Evolutionary conservation across 2,888 invertebrate species (phyloP), one percentile per base, ranked within the genome.

Genomic region (Stenotaenia linearis): DNA sequence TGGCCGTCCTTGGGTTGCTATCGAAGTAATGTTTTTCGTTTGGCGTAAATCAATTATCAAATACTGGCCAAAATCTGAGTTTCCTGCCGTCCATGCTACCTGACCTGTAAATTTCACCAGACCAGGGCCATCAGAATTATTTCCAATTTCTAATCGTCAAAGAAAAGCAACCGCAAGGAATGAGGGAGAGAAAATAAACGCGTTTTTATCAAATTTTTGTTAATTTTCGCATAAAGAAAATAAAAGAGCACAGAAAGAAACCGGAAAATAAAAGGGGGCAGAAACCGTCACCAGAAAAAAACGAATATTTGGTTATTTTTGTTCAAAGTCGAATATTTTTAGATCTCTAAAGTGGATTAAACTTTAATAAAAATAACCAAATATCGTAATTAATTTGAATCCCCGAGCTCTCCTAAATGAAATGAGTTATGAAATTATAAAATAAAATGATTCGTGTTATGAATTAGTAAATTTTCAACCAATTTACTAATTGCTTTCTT

Each of bases 11-110:
- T 95, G 95, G 30, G 96, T 94, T 82, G 93, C 92, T 80, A 97
- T 92, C 82, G 92, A 90, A 45, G 96, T 96, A 83, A 98, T 90
- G 87, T 96, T 96, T 90, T 92, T 94, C 83, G 93, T 91, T 84
- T 90, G 89, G 81, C 94, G 94, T 87, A 98, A 89, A 88, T 98
- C 96, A 85, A 98, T 90, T 82, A 93, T 92, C 84, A 98, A 90
- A 87, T 92, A 93, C 88, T 98, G 98, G 86, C 92, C 93, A 88
- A 95, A 95, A 89, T 98, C 97, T 85, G 93, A 94, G 87, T 91
- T 92, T 85, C 91, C 91, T 79, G 97, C 94, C 82, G 95, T 94
- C 97, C 97, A 97, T 85, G 95, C 95, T 84, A 82, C 88, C 86
- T 0, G 96, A 95, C 85, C 93, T 94, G 25, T 92, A 92, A 82